Conservation (phyloP, 2,797 vertebrate species). For the Ispidina lecontei region DNA sequence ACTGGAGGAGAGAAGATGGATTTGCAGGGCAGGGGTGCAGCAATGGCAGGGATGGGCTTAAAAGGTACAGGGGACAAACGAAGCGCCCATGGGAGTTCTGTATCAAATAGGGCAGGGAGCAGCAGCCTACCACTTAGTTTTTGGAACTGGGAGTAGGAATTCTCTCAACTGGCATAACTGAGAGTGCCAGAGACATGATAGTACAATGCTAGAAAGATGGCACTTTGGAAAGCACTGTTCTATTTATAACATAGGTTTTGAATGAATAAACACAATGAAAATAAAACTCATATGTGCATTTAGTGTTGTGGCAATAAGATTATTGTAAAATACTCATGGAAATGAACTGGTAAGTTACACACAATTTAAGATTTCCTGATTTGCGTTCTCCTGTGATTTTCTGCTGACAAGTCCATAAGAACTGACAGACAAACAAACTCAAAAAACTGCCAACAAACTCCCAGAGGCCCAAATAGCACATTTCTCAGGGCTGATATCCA, state of each 20-base stretch:
- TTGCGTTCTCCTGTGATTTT: slow-evolving; percentile 6
- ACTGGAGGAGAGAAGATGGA: not conserved
- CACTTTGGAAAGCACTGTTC: not conserved
- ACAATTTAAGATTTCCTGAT: slow-evolving; percentile 14
- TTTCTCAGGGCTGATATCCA: not conserved
- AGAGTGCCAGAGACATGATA: not conserved
- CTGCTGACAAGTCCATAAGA: slow-evolving; percentile 28
- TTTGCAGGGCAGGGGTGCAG: not conserved
- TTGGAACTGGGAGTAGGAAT: not conserved
- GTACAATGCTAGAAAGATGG: not conserved
- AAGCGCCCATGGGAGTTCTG: not conserved
- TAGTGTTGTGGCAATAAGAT: not conserved
- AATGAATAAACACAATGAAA: not conserved
- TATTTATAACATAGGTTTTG: not conserved
- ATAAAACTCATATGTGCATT: not conserved
- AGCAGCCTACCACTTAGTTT: not conserved
- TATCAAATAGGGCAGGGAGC: not conserved
- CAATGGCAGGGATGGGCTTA: not conserved
- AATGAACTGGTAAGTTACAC: slow-evolving; percentile 17
- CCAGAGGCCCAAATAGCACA: not conserved
- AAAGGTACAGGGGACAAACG: not conserved
- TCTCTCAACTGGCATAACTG: not conserved
- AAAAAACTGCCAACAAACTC: not conserved
- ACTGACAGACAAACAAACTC: not conserved
- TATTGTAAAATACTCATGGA: not conserved